phyloP scores from a whole-genome alignment of 2,888 invertebrate genomes.

The Tipula confusa region DNA sequence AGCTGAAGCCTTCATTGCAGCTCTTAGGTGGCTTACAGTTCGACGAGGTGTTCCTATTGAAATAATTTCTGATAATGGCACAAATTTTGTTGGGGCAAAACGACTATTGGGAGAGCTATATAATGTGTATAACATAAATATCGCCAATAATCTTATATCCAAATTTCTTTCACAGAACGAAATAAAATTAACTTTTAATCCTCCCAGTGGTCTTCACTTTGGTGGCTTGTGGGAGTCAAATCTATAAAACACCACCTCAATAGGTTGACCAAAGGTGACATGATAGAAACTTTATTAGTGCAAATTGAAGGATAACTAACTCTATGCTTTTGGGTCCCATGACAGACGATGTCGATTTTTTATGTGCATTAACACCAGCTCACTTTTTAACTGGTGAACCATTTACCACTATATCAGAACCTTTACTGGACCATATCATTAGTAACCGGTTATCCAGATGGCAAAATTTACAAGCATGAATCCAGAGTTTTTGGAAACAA shows the following conservation, averaged over 20 bases:
- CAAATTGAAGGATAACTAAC: not conserved
- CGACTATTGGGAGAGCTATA: too few species aligned
- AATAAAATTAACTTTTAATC: not conserved
- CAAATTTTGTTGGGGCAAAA: too few species aligned
- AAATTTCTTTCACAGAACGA: not conserved
- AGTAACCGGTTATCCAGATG: not conserved
- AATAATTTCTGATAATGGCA: too few species aligned
- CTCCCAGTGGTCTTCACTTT: not conserved
- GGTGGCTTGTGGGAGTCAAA: not conserved
- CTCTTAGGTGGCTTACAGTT: too few species aligned
- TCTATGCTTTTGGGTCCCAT: not conserved
- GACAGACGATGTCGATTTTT: not conserved
- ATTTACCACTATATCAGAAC: not conserved
- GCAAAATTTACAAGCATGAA: not conserved
- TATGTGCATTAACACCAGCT: too few species aligned
- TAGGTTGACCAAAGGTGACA: not conserved
- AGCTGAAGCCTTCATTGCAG: too few species aligned
- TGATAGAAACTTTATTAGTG: not conserved
- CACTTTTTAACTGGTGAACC: not conserved
- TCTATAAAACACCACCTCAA: not conserved
- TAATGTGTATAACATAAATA: not conserved
- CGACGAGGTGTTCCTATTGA: too few species aligned
- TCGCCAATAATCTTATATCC: not conserved
- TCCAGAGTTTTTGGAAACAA: not conserved
- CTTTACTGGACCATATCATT: not conserved